Conservation (phyloP, 2,113 vertebrate genomes). For the Pycnonotus jocosus region DNA sequence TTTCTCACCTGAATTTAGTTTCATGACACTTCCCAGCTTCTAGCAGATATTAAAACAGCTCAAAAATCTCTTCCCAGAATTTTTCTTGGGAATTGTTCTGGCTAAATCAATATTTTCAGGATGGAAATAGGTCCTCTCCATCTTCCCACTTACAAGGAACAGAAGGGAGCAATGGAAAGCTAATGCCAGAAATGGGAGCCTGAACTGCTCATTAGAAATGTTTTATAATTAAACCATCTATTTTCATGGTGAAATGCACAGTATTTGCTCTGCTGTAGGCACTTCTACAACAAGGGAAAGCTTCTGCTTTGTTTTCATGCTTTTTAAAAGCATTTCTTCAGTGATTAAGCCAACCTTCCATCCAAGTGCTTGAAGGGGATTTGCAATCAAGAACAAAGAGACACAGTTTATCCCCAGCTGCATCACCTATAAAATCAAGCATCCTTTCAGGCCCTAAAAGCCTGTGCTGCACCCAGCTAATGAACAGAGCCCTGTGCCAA, state of each 20-base stretch:
- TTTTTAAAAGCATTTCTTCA: background rate
- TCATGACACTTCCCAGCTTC: background rate
- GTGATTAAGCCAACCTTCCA: background rate
- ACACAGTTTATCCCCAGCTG: background rate
- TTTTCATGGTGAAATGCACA: background rate
- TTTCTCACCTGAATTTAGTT: background rate
- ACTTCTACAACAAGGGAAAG: background rate
- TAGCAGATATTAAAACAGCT: background rate
- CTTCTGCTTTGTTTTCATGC: background rate
- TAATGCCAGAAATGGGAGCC: background rate
- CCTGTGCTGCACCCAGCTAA: background rate
- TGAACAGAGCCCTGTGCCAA: background rate
- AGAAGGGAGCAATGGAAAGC: rapidly evolving
- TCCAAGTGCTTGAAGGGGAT: background rate
- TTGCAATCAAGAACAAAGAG: background rate
- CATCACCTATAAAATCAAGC: background rate
- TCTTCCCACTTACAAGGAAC: background rate
- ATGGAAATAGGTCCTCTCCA: background rate
- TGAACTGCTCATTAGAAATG: background rate
- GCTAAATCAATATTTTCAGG: background rate
- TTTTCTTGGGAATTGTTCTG: background rate
- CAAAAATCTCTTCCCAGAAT: background rate
- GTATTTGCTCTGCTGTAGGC: background rate
- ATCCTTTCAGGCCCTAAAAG: background rate
- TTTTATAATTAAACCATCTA: background rate